These are phyloP conservation scores for Galago senegalensis DNA, from an alignment of 2,797 vertebrate genomes.

Conservation along the genomic window DNA sequence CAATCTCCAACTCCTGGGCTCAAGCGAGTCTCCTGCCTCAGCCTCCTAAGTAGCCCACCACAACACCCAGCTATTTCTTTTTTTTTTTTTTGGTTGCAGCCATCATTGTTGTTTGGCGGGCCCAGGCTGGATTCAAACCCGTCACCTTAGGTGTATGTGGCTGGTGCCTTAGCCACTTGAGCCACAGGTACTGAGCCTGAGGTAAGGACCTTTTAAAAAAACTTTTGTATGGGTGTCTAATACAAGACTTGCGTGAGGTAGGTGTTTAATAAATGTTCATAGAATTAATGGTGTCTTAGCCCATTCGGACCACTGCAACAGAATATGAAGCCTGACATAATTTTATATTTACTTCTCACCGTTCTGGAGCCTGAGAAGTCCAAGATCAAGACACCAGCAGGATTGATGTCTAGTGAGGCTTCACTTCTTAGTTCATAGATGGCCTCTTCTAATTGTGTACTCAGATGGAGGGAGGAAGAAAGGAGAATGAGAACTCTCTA, in stretches of 20 bases:
- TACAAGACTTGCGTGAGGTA: not conserved
- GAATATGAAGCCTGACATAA: not conserved
- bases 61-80: too few relatives aligned
- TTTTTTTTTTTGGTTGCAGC: too few relatives aligned
- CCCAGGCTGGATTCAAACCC: too few relatives aligned
- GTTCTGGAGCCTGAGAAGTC: not conserved
- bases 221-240: not conserved
- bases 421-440: not conserved
- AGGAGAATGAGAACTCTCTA: not conserved
- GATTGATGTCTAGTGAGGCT: not conserved
- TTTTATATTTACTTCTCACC: not conserved
- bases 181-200: not conserved
- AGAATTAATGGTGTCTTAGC: not conserved
- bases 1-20: too few relatives aligned
- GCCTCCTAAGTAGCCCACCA: too few relatives aligned
- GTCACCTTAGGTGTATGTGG: too few relatives aligned
- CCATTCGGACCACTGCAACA: not conserved
- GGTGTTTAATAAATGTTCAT: slow-evolving; percentile 16
- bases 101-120: too few relatives aligned
- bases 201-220: not conserved
- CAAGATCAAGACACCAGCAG: not conserved
- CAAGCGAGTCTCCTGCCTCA: too few relatives aligned
- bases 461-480: not conserved
- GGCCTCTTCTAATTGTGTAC: not conserved
- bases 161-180: too few relatives aligned